Evolutionary conservation across 2,113 vertebrate genomes (phyloP).

Genomic region (Gnathonemus longibarbis): DNA sequence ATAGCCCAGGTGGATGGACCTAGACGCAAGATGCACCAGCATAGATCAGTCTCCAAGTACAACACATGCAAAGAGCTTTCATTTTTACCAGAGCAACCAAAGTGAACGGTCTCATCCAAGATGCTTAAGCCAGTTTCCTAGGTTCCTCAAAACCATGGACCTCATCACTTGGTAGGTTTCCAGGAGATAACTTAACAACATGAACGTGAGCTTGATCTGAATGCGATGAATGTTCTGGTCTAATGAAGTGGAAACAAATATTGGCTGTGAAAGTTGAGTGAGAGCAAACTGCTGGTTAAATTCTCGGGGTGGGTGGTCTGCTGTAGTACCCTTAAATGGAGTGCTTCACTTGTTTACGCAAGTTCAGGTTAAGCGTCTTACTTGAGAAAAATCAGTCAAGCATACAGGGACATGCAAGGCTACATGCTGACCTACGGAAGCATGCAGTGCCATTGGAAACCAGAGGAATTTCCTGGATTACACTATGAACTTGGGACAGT

Average conservation of each 20-base stretch:
- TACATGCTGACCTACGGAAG: neutral
- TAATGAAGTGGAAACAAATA: neutral
- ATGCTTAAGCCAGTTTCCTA: neutral
- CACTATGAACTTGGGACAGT: neutral
- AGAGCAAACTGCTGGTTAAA: neutral
- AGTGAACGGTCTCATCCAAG: neutral
- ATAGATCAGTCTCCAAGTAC: neutral
- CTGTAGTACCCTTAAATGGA: neutral
- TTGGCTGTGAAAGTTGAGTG: neutral
- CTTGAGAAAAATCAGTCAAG: neutral
- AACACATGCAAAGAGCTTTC: neutral
- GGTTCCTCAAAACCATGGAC: neutral
- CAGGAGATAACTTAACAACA: neutral
- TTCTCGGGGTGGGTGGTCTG: neutral
- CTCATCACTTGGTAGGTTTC: neutral
- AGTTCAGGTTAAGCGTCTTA: neutral
- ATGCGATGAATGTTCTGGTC: neutral
- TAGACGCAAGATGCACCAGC: conserved; percentile 35
- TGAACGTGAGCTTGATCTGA: neutral
- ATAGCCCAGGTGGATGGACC: conserved; percentile 82
- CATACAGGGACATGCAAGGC: neutral
- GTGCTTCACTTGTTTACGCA: neutral
- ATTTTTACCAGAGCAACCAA: neutral
- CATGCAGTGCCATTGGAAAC: neutral
- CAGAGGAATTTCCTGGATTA: neutral